phyloP scores from a whole-genome alignment of 2,797 vertebrate genomes.

The Lemur catta region DNA sequence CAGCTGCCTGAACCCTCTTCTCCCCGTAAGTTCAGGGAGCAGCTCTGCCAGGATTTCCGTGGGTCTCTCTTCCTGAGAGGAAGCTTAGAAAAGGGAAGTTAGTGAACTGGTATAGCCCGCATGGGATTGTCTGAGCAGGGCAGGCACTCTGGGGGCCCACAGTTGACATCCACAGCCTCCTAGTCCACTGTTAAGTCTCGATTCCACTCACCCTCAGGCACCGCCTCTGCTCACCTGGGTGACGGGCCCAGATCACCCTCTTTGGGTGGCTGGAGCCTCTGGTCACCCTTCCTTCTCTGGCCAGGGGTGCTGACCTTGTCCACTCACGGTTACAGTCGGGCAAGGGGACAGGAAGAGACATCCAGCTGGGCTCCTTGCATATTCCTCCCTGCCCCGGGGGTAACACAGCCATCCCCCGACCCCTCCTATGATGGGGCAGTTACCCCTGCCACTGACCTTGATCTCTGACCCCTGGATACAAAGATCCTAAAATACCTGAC shows the following conservation, averaged over 20 bases:
- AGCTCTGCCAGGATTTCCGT: background rate
- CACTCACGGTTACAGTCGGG: background rate
- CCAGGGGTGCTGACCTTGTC: background rate
- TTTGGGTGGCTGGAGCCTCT: background rate
- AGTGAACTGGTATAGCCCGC: too few species aligned
- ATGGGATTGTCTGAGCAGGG: accelerated
- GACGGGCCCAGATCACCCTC: background rate
- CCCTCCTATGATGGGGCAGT: accelerated
- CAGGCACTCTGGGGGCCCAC: too few species aligned
- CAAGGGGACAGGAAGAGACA: background rate
- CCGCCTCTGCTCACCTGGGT: background rate
- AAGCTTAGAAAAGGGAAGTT: background rate
- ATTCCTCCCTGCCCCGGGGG: accelerated
- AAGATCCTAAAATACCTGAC: background rate
- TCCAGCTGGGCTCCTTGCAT: background rate
- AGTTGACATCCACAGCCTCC: background rate
- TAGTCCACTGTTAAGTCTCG: too few species aligned
- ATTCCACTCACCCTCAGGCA: background rate
- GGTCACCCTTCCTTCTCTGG: too few species aligned
- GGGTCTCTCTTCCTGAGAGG: background rate
- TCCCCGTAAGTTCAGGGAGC: background rate
- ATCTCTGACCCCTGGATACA: too few species aligned
- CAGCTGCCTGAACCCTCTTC: background rate
- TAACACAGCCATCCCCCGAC: background rate
- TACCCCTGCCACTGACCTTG: too few species aligned